phyloP scores from a whole-genome alignment of 1,140 invertebrate species.

The Temnothorax curvispinosus region DNA sequence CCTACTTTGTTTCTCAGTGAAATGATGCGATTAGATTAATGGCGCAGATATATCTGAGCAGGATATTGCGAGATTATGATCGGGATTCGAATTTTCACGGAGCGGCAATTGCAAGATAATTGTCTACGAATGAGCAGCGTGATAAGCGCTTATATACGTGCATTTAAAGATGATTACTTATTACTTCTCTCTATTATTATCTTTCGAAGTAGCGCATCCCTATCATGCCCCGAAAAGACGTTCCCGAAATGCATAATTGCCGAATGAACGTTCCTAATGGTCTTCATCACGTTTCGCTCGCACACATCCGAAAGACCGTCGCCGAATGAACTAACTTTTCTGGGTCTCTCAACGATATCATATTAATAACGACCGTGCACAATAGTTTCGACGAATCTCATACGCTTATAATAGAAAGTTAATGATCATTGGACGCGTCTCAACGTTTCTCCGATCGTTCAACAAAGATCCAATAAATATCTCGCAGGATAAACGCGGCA shows the following conservation, averaged over 20 bases:
- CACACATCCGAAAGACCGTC: background rate
- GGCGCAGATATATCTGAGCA: conserved; percentile 47
- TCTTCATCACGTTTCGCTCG: conserved; percentile 23
- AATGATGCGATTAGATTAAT: conserved; percentile 62
- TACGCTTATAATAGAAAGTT: background rate
- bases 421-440: conserved; percentile 16
- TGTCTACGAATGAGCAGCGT: conserved; percentile 16
- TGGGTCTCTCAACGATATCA: background rate
- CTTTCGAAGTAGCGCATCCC: conserved; percentile 26
- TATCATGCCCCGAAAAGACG: conserved; percentile 13
- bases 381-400: conserved; percentile 34
- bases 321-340: conserved; percentile 19
- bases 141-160: conserved; percentile 31
- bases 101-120: conserved; percentile 41
- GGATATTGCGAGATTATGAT: conserved; percentile 57
- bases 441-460: conserved; percentile 24
- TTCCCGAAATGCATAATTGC: conserved; percentile 31
- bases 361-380: conserved; percentile 29
- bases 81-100: conserved; percentile 63
- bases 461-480: conserved; percentile 35
- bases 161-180: conserved; percentile 48
- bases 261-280: conserved; percentile 35
- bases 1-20: conserved; percentile 45
- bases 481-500: conserved; percentile 2
- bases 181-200: conserved; percentile 19